Evolutionary conservation across 30 jellyfish, hydroid and myxozoan species (phyloP), one percentile per base, ranked within the genome.

Genomic region (Rhopilema esculentum): DNA sequence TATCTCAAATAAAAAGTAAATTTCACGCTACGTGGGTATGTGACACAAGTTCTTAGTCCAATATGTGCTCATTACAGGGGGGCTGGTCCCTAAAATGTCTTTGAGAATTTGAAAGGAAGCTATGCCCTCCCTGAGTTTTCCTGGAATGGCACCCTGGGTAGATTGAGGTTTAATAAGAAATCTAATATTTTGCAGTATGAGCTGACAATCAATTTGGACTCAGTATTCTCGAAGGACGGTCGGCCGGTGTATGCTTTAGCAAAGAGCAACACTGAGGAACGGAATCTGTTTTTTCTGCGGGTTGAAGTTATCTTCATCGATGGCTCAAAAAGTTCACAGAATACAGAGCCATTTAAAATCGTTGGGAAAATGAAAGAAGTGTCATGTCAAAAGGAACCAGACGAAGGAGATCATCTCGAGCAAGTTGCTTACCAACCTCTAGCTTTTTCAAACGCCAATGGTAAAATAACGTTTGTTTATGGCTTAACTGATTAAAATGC

Each of bases 281-380:
- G 33, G 33, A 66, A 66, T 20, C 30, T 1, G 51, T 66, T 66
- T 31, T 66, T 66, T 32, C 9, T 66, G 32, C 20, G 33, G 23
- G 4, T 66, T 16, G 77, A 66, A 23, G 77, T 66, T 17, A 20
- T 66, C 49, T 66, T 19, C 23, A 23, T 66, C 23, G 77, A 66
- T 66, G 30, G 51, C 21, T 23, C 18, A 1, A 15, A 28, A 66
- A 66, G 77, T 23, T 27, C 33, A 21, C 77, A 66, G 23, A 16
- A 66, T 32, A n/a, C 30, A 23, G 33, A 66, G 23, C 33, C 77
- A 66, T 27, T 75, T 1, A 75, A 61, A 49, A 66, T 75, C 16
- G 33, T 61, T 7, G 86, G 86, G 24, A 75, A 64, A n/a, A 32
- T 29, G 32, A 75, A 75, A 75, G 86, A 61, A 15, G 75, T 23